phyloP scores from a whole-genome alignment of 2,113 vertebrate genomes.

The Phylloscopus trochilus region DNA sequence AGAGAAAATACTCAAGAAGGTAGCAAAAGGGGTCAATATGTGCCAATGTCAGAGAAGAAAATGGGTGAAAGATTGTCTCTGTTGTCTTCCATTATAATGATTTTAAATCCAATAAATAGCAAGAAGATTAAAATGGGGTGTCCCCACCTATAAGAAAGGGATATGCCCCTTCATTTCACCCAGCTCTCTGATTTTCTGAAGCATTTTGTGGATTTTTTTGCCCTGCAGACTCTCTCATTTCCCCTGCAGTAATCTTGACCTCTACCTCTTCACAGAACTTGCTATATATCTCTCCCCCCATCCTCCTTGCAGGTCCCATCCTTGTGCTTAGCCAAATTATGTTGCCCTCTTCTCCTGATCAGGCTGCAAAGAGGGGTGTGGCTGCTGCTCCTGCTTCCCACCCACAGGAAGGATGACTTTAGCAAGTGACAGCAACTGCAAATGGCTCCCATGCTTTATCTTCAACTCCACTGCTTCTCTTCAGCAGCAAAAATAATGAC shows the following conservation, averaged over 20 bases:
- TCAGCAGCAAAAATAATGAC: background rate
- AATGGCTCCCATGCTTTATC: background rate
- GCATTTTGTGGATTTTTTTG: background rate
- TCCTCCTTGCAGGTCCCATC: background rate
- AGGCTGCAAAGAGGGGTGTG: background rate
- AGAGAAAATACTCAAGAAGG: background rate
- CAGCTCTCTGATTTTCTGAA: background rate
- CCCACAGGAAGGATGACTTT: background rate
- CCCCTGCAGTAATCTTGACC: background rate
- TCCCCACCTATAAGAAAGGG: background rate
- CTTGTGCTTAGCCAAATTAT: fast-evolving
- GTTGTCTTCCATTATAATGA: background rate
- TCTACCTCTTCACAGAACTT: background rate
- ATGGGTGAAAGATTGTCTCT: background rate
- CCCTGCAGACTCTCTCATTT: background rate
- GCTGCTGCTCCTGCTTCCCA: background rate
- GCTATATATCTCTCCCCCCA: fast-evolving
- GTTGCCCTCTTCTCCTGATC: background rate
- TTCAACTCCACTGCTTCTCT: background rate
- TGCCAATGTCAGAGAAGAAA: background rate
- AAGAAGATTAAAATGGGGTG: background rate
- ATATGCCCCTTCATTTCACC: background rate
- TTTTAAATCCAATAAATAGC: background rate
- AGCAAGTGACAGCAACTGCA: background rate
- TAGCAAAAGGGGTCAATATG: background rate